Base-by-base conservation (phyloP, 1,140 invertebrate species). In the Bombus soroeensis region DNA sequence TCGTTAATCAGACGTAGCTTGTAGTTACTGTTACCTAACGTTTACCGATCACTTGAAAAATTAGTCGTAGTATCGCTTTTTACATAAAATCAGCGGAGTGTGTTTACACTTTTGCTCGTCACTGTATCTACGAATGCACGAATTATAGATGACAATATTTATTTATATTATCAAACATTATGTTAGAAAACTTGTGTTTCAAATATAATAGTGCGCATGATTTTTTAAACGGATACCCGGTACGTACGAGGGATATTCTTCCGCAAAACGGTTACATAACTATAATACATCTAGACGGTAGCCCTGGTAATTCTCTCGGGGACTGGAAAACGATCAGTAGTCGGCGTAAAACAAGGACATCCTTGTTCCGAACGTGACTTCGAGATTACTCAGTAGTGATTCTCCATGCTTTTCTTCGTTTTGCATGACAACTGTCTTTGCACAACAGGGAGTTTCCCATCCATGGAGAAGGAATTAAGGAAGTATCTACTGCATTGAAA, bases 301-400 rank as follows among this genome's bases (percentile, higher is more conserved):
- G 15, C 47, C 32, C 39, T 76, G 4, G n/a, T 66, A 64, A 75
- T 75, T 75, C 28, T 39, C n/a, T 76, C 5, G 32, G 32, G 18
- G 3, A 15, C 57, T 28, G 2, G 28, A 32, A 66, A 57, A 68
- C 28, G 62, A 66, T 68, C 34, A 32, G 10, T 13, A 53, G 25
- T 22, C 25, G 41, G 25, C 37, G 25, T 28, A 83, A 77, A 76
- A 83, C 59, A 83, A 47, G 43, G 59, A 12, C 53, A 62, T 74
- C 53, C 57, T 59, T 76, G 28, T 66, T 76, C 43, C 0, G 22
- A 77, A 77, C 12, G 28, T 41, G 43, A 76, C 34, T 43, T 39
- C 3, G 22, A 66, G 34, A 77, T 77, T 83, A 64, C 37, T 76
- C 22, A 8, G 37, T 75, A 64, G 47, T 25, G 15, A 75, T 37